A percentile compares a stretch with the other conserved stretches of the same genome.
These are phyloP conservation scores for Penaeus chinensis DNA, from an alignment of 1,140 invertebrate species.

Conservation along the genomic window DNA sequence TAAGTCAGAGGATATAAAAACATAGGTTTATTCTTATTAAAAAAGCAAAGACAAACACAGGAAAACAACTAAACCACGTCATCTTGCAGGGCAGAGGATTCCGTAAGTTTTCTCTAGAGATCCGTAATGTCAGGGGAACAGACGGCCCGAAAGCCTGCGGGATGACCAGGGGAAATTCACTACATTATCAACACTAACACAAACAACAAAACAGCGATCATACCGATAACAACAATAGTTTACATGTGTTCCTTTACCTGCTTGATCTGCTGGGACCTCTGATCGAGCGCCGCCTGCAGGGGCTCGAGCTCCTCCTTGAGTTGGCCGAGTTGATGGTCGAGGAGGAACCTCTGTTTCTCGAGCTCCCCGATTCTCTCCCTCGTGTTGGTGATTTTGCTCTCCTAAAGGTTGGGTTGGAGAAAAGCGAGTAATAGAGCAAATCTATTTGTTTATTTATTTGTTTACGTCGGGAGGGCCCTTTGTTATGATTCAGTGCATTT, in stretches of 20 bases:
- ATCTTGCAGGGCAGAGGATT: too few relatives aligned
- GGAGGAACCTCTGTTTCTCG: constrained; percentile 53
- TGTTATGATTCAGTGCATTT: too few relatives aligned
- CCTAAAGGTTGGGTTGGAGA: constrained; percentile 13
- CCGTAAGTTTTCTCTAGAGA: too few relatives aligned
- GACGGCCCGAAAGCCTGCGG: neutral
- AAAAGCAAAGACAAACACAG: too few relatives aligned
- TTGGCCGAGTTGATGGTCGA: constrained; percentile 43
- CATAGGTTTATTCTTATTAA: too few relatives aligned
- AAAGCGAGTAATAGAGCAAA: neutral
- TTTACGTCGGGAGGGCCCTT: too few relatives aligned
- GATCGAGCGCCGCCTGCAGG: constrained; percentile 39
- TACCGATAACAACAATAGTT: neutral
- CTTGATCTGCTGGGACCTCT: constrained; percentile 54
- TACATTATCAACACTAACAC: too few relatives aligned
- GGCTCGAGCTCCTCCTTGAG: constrained; percentile 53
- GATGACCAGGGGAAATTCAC: too few relatives aligned
- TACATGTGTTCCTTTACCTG: constrained; percentile 20
- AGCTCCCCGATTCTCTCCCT: constrained; percentile 31
- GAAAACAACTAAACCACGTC: too few relatives aligned
- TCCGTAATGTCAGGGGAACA: neutral
- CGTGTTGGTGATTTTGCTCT: constrained; percentile 42
- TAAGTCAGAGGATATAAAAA: too few relatives aligned
- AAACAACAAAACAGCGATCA: neutral
- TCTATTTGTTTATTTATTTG: too few relatives aligned